Evolutionary conservation across 2,888 invertebrate genomes (phyloP), one percentile per base, ranked within the genome.

Genomic region (Sthenelais limicola): DNA sequence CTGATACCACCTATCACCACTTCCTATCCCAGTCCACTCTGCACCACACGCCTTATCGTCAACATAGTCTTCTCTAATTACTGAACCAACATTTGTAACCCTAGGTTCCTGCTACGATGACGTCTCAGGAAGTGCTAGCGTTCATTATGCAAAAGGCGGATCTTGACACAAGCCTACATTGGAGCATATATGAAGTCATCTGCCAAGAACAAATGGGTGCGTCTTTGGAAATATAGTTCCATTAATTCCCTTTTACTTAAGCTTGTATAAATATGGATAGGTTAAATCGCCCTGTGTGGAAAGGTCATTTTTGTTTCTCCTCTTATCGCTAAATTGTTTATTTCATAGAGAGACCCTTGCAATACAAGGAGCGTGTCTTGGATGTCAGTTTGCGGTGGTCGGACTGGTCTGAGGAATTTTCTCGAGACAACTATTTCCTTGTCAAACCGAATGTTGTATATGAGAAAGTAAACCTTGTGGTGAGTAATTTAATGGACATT

Each of bases 361-460:
- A 95, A 86, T 91, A 93, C 79, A 90, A 92, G 68, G 94, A 94
- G 83, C 91, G 91, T 68, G 91, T 90, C 33, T 82, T 89, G 62
- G 82, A 83, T 79, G 84, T 88, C 0, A 93, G 93, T 0, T 89
- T 93, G 0, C 91, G 93, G 68, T 96, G 97, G 96, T 92, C 94
- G 0, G 93, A 93, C 82, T 96, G 96, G 96, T 92, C 94, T 68
- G 92, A 93, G 74, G 91, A 91, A n/a, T 94, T 95, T 86, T 90
- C 95, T 43, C 94, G 93, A 84, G 92, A 94, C 80, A 96, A 95
- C 85, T 92, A 93, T 84, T 89, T 96, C 48, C 89, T 94, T 24
- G 89, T 96, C 12, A 88, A 86, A 74, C 80, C 82, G 47, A 85
- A 86, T 72, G 82, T 82, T 1, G 73, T 87, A 4, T 82, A 85